A percentile compares a stretch with the other conserved stretches of the same genome.
phyloP scores from a whole-genome alignment of 2,797 vertebrate species.

The Neosalanx taihuensis region DNA sequence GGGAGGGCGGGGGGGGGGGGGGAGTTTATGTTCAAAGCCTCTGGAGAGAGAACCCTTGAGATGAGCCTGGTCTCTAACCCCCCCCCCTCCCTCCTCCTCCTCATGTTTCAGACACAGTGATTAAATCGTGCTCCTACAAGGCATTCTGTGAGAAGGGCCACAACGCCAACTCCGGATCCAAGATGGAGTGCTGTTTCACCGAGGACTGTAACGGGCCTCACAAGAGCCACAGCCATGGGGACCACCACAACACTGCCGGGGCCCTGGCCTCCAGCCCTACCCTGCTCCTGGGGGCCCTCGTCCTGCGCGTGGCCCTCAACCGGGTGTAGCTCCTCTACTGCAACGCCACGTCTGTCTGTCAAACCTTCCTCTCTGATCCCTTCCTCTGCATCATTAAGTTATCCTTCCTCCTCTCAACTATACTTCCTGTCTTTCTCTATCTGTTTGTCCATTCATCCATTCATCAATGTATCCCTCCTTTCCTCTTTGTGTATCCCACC shows the following conservation, averaged over 20 bases:
- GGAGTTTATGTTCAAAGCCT: background rate
- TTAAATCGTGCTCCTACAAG: constrained; percentile 85
- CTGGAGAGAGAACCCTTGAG: background rate
- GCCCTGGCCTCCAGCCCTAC: constrained; percentile 41
- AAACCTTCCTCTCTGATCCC: background rate
- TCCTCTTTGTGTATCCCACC: background rate
- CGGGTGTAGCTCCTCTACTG: constrained; percentile 46
- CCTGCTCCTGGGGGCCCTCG: constrained; percentile 57
- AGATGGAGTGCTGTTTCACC: constrained; percentile 78
- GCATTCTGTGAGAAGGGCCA: constrained; percentile 82
- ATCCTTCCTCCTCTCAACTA: background rate
- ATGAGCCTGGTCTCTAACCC: background rate
- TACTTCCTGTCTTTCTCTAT: background rate
- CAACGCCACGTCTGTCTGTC: constrained; percentile 10
- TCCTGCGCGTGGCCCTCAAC: constrained; percentile 54
- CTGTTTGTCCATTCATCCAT: background rate
- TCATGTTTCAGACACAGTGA: constrained; percentile 73
- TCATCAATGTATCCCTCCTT: too few species aligned
- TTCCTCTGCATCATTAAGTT: background rate
- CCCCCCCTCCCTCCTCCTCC: background rate
- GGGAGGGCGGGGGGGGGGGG: background rate
- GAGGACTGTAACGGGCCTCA: constrained; percentile 82
- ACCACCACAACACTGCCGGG: constrained; percentile 37
- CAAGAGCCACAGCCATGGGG: constrained; percentile 64
- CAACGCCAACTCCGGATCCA: constrained; percentile 63